Percentiles rank a stretch among this genome's conserved stretches.
phyloP scores from a whole-genome alignment of 2,797 vertebrate species.

The Stomatorhinus walkeri region DNA sequence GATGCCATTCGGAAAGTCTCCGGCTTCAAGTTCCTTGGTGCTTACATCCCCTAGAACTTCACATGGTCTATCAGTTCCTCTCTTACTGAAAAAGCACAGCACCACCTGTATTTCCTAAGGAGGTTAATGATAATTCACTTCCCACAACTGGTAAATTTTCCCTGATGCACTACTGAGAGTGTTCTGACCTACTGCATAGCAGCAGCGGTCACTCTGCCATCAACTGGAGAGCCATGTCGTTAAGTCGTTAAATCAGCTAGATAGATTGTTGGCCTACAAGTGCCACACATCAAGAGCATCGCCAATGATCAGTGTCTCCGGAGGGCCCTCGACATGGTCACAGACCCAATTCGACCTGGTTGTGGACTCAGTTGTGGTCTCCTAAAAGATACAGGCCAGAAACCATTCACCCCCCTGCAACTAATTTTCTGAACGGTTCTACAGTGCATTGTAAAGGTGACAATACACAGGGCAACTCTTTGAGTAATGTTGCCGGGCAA shows the following conservation, averaged over 20 bases:
- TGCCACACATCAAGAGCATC: not conserved
- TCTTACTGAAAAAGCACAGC: not conserved
- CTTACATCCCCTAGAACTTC: not conserved
- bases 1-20: not conserved
- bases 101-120: not conserved
- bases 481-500: not conserved
- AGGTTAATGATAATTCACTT: not conserved
- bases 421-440: not conserved
- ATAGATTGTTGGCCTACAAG: not conserved
- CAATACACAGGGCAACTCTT: not conserved
- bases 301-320: not conserved
- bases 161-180: not conserved
- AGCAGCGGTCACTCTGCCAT: not conserved
- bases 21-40: not conserved
- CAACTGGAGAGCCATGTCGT: not conserved
- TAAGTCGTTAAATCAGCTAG: not conserved
- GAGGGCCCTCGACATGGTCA: not conserved
- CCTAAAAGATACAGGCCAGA: not conserved
- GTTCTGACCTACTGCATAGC: not conserved
- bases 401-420: not conserved
- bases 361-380: not conserved
- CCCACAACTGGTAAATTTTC: not conserved
- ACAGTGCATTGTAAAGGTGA: not conserved
- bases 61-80: not conserved
- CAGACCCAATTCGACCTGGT: not conserved